Percentiles rank a stretch among this genome's conserved stretches.
These are phyloP conservation scores for Ceriagrion tenellum DNA, from an alignment of 2,888 invertebrate species.

Conservation along the genomic window DNA sequence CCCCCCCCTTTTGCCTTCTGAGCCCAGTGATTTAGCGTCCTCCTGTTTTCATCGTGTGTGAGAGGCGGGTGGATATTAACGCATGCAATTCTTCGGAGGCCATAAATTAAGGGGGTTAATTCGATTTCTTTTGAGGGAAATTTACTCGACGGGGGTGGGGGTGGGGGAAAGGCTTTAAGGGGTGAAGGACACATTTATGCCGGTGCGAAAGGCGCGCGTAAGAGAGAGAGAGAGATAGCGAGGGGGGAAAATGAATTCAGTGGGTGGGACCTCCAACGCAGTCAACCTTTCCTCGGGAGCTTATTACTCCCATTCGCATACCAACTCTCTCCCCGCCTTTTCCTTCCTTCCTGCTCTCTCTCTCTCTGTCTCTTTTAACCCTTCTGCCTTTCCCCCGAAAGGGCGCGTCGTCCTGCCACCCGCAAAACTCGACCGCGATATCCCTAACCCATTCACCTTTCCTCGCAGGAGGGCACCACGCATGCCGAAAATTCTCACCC, in stretches of 20 bases:
- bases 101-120: conserved; percentile 6
- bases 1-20: background rate
- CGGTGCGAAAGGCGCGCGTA: background rate
- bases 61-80: background rate
- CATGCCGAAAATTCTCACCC: background rate
- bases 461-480: background rate
- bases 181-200: background rate
- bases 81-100: background rate
- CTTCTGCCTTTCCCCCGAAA: background rate
- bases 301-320: conserved; percentile 6
- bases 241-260: background rate
- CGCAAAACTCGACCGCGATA: background rate
- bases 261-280: background rate
- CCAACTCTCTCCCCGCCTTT: background rate
- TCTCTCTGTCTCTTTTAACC: no score
- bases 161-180: background rate
- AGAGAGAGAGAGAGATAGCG: background rate
- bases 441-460: conserved; percentile 19
- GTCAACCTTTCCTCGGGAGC: background rate
- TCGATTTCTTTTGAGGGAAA: conserved; percentile 16
- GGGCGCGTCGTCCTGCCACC: background rate
- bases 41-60: background rate
- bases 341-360: background rate
- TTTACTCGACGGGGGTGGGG: background rate
- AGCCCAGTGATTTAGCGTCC: background rate